Evolutionary conservation across 2,113 vertebrate species (phyloP).

Genomic region (Peromyscus californicus): DNA sequence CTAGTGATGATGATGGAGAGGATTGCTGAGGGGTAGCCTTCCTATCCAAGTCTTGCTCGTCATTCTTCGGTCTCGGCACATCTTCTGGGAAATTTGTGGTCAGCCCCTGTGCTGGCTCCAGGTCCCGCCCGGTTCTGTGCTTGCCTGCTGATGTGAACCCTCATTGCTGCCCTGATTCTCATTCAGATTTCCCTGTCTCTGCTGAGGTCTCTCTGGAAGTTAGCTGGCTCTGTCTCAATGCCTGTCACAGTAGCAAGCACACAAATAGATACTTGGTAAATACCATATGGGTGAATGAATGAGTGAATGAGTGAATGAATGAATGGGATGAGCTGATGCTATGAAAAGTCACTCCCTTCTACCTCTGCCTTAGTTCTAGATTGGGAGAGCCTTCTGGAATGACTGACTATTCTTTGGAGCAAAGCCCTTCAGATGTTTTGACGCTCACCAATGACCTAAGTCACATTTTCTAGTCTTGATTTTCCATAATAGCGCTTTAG

Average conservation of each 20-base stretch:
- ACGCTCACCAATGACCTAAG: background rate
- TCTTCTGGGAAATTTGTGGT: background rate
- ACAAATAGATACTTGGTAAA: background rate
- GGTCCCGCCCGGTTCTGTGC: fast-evolving
- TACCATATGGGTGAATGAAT: background rate
- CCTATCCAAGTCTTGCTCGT: background rate
- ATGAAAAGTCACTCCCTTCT: background rate
- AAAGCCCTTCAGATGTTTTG: background rate
- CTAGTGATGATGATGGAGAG: background rate
- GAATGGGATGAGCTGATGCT: background rate
- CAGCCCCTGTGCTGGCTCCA: background rate
- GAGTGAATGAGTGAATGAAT: background rate
- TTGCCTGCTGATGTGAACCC: background rate
- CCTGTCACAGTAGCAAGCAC: background rate
- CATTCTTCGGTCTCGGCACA: too few species aligned
- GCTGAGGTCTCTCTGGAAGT: background rate
- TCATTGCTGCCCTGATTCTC: background rate
- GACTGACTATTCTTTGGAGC: background rate
- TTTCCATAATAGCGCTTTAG: background rate
- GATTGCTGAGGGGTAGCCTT: background rate
- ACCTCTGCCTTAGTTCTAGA: background rate
- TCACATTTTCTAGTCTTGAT: background rate
- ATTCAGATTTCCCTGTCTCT: background rate
- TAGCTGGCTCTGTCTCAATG: background rate
- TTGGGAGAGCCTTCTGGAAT: background rate